These are phyloP conservation scores for Eristalinus aeneus DNA, from an alignment of 2,888 invertebrate species.

Conservation along the genomic window DNA sequence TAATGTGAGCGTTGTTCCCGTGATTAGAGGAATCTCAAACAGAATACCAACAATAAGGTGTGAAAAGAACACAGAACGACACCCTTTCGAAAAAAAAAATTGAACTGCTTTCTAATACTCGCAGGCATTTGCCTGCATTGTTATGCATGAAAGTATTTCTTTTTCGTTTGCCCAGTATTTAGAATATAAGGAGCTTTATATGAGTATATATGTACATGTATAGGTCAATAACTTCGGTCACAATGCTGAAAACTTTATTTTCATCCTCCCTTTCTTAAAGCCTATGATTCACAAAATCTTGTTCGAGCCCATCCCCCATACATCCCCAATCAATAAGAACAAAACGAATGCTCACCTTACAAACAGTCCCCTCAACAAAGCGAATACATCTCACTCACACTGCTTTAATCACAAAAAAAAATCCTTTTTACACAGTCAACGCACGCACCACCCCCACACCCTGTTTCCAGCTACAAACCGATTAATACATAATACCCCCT, in stretches of 20 bases:
- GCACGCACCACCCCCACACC: conserved; percentile 45
- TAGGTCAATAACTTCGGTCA: too few relatives aligned
- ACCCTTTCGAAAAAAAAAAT: too few relatives aligned
- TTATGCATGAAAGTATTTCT: too few relatives aligned
- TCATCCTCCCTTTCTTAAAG: not conserved
- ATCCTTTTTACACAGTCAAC: conserved; percentile 29
- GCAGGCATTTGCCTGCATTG: too few relatives aligned
- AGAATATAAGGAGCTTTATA: too few relatives aligned
- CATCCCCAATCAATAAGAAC: not conserved
- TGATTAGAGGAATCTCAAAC: too few relatives aligned
- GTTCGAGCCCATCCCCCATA: not conserved
- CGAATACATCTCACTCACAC: not conserved
- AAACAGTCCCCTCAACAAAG: not conserved
- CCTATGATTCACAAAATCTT: not conserved
- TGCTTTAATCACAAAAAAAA: not conserved
- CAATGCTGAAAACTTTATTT: not conserved
- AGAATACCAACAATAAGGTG: too few relatives aligned
- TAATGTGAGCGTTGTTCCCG: too few relatives aligned
- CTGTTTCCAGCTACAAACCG: conserved; percentile 63
- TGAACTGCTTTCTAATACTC: too few relatives aligned
- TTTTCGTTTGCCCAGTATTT: too few relatives aligned
- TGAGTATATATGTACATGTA: too few relatives aligned
- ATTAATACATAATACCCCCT: conserved; percentile 70
- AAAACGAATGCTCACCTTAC: not conserved
- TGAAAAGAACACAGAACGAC: too few relatives aligned